A percentile compares a stretch with the other conserved stretches of the same genome.
phyloP scores from a whole-genome alignment of 2,113 vertebrate species.

The Mirounga angustirostris region DNA sequence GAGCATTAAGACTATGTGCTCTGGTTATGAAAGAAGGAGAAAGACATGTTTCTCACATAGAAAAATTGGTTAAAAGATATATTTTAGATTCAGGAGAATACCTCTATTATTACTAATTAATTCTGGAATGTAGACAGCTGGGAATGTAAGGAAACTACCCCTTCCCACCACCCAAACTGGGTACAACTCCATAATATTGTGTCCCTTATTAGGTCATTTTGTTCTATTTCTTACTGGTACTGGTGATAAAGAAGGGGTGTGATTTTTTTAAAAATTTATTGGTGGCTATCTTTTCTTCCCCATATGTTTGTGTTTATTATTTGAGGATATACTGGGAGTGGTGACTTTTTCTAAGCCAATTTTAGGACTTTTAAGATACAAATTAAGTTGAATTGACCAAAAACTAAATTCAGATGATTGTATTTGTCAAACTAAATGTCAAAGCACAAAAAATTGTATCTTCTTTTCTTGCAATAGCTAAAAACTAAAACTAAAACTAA shows the following conservation, averaged over 20 bases:
- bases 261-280: neutral
- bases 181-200: neutral
- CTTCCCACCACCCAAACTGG: neutral
- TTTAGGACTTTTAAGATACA: neutral
- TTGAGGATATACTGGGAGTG: neutral
- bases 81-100: neutral
- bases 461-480: slow-evolving; percentile 23
- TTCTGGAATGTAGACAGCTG: neutral
- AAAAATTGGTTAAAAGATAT: neutral
- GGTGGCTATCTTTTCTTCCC: neutral
- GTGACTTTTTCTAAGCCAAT: slow-evolving; percentile 10
- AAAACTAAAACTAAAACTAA: neutral
- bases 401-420: slow-evolving; percentile 47
- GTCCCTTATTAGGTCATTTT: neutral
- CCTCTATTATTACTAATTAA: neutral
- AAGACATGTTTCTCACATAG: neutral
- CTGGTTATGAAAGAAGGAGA: neutral
- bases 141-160: neutral
- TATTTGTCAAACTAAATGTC: slow-evolving; percentile 32
- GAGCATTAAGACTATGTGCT: neutral
- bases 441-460: neutral
- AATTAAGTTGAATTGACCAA: neutral
- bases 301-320: neutral
- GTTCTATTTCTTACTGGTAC: neutral
- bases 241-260: neutral